phyloP scores from a whole-genome alignment of 2,888 invertebrate genomes.

The Luperina testacea region DNA sequence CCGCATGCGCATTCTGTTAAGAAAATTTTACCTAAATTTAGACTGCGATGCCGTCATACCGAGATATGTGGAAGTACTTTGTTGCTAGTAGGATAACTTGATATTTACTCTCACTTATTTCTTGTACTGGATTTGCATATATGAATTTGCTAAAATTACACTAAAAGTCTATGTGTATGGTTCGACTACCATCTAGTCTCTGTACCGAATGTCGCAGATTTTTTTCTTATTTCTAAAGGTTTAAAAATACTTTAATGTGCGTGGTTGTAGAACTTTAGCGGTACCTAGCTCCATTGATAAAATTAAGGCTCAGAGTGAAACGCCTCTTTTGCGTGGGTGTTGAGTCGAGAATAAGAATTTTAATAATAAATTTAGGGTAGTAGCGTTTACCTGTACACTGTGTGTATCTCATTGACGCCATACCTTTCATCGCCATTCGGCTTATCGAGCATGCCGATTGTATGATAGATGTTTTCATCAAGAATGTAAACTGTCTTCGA shows the following conservation, averaged over 20 bases:
- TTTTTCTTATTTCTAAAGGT: conserved; percentile 28
- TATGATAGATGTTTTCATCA: neutral
- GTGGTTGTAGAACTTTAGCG: conserved; percentile 44
- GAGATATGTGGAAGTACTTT: conserved; percentile 52
- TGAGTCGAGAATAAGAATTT: conserved; percentile 23
- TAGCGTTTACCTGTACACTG: conserved; percentile 13
- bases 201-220: neutral
- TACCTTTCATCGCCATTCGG: neutral
- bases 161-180: conserved; percentile 7
- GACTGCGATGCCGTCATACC: conserved; percentile 66
- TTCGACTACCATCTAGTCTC: neutral
- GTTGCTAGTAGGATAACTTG: conserved; percentile 46
- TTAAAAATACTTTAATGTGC: conserved; percentile 48
- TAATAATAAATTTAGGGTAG: conserved; percentile 17
- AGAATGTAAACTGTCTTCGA: neutral
- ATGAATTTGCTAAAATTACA: conserved; percentile 7
- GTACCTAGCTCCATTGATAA: conserved; percentile 45
- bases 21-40: conserved; percentile 71
- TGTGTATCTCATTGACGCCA: conserved; percentile 4
- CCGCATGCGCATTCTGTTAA: conserved; percentile 77
- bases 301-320: conserved; percentile 25
- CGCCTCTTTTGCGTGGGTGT: conserved; percentile 32
- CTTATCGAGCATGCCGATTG: neutral
- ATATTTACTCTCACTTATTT: conserved; percentile 27
- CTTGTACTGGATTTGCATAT: conserved; percentile 4